Percentiles rank a stretch among this genome's conserved stretches.
Evolutionary conservation across 2,797 vertebrate genomes (phyloP).

Genomic region (Aselliscus stoliczkanus): DNA sequence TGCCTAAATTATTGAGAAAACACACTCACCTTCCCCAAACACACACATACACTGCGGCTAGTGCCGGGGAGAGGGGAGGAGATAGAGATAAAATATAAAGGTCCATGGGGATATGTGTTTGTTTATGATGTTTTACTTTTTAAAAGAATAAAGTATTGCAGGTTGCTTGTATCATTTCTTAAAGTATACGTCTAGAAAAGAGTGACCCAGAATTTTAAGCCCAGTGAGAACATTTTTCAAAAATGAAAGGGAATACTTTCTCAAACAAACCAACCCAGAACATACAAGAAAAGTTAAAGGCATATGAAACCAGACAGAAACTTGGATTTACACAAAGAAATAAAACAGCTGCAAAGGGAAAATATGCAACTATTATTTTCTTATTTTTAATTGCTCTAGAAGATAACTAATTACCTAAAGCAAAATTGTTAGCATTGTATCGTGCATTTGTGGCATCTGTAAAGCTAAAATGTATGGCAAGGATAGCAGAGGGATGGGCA

Average conservation of each 20-base stretch:
- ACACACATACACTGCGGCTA: no score
- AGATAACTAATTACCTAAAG: background rate
- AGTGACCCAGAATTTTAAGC: background rate
- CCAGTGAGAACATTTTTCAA: background rate
- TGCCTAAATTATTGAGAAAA: background rate
- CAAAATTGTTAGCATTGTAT: background rate
- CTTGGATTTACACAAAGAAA: background rate
- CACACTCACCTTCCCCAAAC: no score
- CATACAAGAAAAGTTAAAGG: background rate
- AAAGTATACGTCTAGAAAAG: background rate
- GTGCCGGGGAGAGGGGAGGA: background rate
- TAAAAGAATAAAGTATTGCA: no score
- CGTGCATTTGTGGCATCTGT: background rate
- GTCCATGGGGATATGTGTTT: background rate
- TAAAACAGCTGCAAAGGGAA: background rate
- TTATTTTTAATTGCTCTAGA: background rate
- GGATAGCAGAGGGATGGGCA: fast-evolving
- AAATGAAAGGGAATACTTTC: background rate
- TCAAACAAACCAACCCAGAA: background rate
- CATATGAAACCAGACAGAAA: background rate
- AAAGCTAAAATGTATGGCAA: background rate
- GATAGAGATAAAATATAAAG: background rate
- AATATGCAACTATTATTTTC: background rate
- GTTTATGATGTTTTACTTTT: background rate
- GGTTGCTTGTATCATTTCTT: background rate